Base-by-base conservation (phyloP, 2,888 invertebrate species). In the Entomobrya multifasciata region DNA sequence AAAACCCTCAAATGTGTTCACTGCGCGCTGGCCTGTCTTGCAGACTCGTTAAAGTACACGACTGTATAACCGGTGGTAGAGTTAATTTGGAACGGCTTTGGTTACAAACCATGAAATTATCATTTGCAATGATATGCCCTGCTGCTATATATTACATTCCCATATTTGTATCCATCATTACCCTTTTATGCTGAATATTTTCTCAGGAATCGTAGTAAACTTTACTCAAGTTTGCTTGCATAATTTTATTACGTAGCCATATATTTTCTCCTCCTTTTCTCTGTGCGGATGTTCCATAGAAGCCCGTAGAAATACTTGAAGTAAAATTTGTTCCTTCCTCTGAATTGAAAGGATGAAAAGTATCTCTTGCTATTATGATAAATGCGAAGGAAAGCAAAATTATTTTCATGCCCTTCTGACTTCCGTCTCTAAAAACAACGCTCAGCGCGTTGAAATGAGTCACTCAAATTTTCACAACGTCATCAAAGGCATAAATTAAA, bases 41-140 rank as follows among this genome's bases (percentile, higher is more conserved):
- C 41, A 36, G 60, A 41, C 41, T 70, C 70, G 70, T 70, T 70
- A 70, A 70, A 70, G 15, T 47, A 25, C 13, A 70, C 27, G 41
- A 65, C 65, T 65, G 65, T 36, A 70, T 47, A 70, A 44, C 47
- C 49, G 13, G n/a, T n/a, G n/a, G n/a, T n/a, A n/a, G 47, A 70
- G 70, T 70, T 77, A 77, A 77, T 77, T 77, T 30, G 57, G 57
- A 3, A 36, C 30, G 20, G 57, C 41, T 20, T 44, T 70, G 47
- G 47, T 44, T 47, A 49, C 79, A 77, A 77, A 52, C 65, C 79
- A 47, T 79, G 79, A 79, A 79, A 79, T 79, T 79, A 49, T 47
- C 49, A 65, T 79, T 41, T 65, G 49, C 44, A 65, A 65, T 52
- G 60, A 79, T 62, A n/a, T n/a, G n/a, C n/a, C n/a, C n/a, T n/a